Evolutionary conservation across 1,140 invertebrate genomes (phyloP).

Genomic region (Alviniconcha marisindica): DNA sequence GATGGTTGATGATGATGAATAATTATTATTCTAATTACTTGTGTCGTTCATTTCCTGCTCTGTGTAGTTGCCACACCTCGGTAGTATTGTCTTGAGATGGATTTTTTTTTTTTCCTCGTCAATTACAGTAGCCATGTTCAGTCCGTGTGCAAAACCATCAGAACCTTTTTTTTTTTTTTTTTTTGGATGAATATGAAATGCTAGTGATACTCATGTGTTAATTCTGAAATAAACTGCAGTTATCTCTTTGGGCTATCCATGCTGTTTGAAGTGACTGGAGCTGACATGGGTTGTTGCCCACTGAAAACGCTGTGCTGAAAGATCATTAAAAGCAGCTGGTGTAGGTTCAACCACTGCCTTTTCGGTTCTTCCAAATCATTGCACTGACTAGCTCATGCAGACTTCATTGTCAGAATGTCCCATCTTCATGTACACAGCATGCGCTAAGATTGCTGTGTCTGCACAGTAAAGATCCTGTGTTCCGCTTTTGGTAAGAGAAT

Average conservation of each 20-base stretch:
- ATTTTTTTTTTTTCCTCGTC: background rate
- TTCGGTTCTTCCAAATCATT: too few relatives aligned
- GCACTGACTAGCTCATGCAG: too few relatives aligned
- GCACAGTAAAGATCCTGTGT: too few relatives aligned
- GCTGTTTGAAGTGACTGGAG: too few relatives aligned
- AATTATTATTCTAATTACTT: background rate
- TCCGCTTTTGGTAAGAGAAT: too few relatives aligned
- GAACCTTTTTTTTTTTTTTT: conserved; percentile 13
- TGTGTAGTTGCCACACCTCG: conserved; percentile 8
- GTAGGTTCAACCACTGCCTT: too few relatives aligned
- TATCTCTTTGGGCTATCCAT: conserved; percentile 28
- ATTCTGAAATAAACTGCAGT: conserved; percentile 43
- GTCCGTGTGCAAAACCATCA: conserved; percentile 23
- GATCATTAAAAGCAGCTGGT: too few relatives aligned
- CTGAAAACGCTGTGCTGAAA: too few relatives aligned
- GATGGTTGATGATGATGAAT: background rate
- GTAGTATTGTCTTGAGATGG: background rate
- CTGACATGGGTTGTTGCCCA: too few relatives aligned
- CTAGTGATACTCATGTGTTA: conserved; percentile 43
- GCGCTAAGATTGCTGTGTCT: too few relatives aligned
- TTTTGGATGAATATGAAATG: conserved; percentile 36
- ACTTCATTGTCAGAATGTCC: too few relatives aligned
- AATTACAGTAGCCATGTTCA: conserved; percentile 10
- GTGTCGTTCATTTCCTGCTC: background rate
- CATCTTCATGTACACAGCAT: too few relatives aligned